These are phyloP conservation scores for Troides helena DNA, from an alignment of 2,888 invertebrate genomes.

Conservation along the genomic window DNA sequence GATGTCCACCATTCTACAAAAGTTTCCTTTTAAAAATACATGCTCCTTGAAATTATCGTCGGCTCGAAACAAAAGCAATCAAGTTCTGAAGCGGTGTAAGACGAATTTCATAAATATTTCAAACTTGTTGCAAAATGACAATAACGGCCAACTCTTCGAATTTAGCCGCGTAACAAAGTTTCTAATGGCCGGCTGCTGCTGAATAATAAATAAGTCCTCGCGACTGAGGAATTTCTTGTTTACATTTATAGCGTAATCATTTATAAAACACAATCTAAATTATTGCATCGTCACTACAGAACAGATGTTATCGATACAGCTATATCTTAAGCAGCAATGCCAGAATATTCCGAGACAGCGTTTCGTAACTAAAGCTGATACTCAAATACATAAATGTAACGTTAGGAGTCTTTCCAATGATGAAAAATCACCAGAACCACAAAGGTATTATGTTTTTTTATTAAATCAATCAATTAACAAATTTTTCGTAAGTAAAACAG, in stretches of 20 bases:
- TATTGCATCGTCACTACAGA: not conserved
- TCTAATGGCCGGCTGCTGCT: constrained; percentile 11
- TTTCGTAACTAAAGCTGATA: no score
- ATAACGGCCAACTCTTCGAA: constrained; percentile 10
- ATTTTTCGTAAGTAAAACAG: no score
- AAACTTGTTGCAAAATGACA: constrained; percentile 6
- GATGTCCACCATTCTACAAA: not conserved
- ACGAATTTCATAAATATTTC: constrained; percentile 17
- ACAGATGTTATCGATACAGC: no score
- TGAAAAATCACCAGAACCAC: no score
- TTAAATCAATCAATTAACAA: no score
- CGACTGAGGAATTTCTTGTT: not conserved
- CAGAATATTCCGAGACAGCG: no score
- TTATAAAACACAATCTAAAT: not conserved
- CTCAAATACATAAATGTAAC: no score
- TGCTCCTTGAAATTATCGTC: not conserved
- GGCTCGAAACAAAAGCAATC: constrained; percentile 8
- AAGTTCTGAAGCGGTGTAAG: constrained; percentile 13
- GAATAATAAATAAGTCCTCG: constrained; percentile 8
- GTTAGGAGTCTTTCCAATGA: no score
- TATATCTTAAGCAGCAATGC: no score
- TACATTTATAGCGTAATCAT: not conserved
- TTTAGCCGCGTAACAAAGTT: constrained; percentile 14
- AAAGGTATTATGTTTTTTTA: no score
- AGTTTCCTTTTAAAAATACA: not conserved